Percentiles rank a stretch among this genome's conserved stretches.
Evolutionary conservation across 2,797 vertebrate species (phyloP).

Genomic region (Parotocinclus haroldoi): DNA sequence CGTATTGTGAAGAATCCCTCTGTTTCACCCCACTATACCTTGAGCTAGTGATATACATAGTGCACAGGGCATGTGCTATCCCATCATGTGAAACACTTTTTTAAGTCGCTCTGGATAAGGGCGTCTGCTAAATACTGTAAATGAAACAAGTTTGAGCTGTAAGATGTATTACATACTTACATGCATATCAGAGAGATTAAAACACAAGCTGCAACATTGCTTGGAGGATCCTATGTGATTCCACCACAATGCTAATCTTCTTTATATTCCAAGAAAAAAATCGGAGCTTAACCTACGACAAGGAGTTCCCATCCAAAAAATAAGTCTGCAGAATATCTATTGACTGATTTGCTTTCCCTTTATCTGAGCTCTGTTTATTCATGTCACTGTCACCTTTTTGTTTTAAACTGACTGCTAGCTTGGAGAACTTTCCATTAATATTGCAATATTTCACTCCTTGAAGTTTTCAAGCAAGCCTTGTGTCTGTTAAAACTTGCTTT

Average conservation of each 20-base stretch:
- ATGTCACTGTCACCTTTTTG: slow-evolving; percentile 2
- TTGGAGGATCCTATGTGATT: not conserved
- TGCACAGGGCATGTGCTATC: too few species aligned
- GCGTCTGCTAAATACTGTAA: too few species aligned
- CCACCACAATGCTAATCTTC: slow-evolving; percentile 2
- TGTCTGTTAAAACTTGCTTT: too few species aligned
- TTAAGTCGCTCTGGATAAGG: too few species aligned
- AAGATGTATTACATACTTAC: too few species aligned
- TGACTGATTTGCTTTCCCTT: not conserved
- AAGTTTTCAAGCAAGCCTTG: too few species aligned
- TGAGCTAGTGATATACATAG: too few species aligned
- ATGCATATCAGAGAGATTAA: slow-evolving; percentile 8
- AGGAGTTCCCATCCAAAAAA: not conserved
- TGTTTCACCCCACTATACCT: too few species aligned
- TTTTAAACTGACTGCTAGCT: slow-evolving; percentile 19
- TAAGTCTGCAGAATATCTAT: not conserved
- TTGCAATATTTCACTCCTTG: not conserved
- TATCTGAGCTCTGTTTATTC: slow-evolving; percentile 3
- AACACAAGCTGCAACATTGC: slow-evolving; percentile 1
- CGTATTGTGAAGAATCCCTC: too few species aligned
- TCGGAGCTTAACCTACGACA: not conserved
- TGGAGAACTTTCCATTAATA: slow-evolving; percentile 2
- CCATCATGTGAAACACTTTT: too few species aligned
- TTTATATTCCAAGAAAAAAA: not conserved
- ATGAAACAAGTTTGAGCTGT: too few species aligned